Evolutionary conservation across 92 coral and sea anemone genomes (phyloP).

Genomic region (Ricordea florida): DNA sequence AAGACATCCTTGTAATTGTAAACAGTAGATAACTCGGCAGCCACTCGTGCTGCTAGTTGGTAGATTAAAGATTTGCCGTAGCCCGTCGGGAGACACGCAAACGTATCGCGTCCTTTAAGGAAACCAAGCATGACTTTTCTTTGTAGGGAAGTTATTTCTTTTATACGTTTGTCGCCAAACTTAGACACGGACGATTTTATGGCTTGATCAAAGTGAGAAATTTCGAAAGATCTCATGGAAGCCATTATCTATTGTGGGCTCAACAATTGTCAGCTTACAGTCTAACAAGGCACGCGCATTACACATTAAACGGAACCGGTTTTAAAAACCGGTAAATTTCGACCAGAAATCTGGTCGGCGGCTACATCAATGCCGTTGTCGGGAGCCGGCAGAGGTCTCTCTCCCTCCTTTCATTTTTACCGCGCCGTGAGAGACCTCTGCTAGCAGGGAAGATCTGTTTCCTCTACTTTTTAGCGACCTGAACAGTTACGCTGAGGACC

Average conservation of each 20-base stretch:
- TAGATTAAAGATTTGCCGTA: neutral
- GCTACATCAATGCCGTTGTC: too few species aligned
- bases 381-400: too few species aligned
- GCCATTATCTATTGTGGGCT: slow-evolving; percentile 34
- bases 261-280: slow-evolving; percentile 10
- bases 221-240: slow-evolving; percentile 18
- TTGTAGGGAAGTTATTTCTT: slow-evolving; percentile 8
- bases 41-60: slow-evolving; percentile 14
- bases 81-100: slow-evolving; percentile 3
- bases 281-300: slow-evolving; percentile 9
- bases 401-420: too few species aligned
- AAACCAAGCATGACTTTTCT: neutral
- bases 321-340: slow-evolving; percentile 33
- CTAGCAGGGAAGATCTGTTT: too few species aligned
- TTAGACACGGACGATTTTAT: neutral
- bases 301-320: slow-evolving; percentile 4
- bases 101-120: neutral
- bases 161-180: neutral
- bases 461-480: too few species aligned
- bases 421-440: too few species aligned
- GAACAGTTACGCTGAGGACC: too few species aligned
- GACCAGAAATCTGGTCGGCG: slow-evolving; percentile 22
- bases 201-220: slow-evolving; percentile 20
- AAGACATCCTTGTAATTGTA: slow-evolving; percentile 9
- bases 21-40: slow-evolving; percentile 17